These are phyloP conservation scores for Rhinoderma darwinii DNA, from an alignment of 2,113 vertebrate genomes.

Conservation along the genomic window DNA sequence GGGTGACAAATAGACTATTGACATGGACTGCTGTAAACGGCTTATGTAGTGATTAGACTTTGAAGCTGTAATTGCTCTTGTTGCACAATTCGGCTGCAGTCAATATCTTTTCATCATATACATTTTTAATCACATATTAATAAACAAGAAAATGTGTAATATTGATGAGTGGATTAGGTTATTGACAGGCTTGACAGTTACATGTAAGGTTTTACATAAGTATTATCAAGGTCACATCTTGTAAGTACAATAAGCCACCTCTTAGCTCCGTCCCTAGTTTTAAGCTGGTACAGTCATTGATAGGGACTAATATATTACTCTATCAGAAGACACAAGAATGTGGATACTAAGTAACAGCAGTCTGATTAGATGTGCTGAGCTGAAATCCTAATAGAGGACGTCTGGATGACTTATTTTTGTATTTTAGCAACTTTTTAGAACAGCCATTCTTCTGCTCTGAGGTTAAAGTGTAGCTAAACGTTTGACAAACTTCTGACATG, in stretches of 20 bases:
- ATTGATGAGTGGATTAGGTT: conserved; percentile 83
- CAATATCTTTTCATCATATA: conserved; percentile 85
- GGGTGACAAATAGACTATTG: conserved; percentile 74
- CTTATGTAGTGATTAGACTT: conserved; percentile 72
- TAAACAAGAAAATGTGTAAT: conserved; percentile 81
- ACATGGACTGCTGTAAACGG: conserved; percentile 67
- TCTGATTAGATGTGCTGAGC: background rate
- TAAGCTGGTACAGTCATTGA: conserved; percentile 25
- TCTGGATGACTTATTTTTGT: background rate
- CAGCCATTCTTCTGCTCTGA: background rate
- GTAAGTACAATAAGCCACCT: conserved; percentile 68
- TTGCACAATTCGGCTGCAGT: conserved; percentile 73
- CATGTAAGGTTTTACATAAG: conserved; percentile 71
- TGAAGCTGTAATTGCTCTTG: conserved; percentile 78
- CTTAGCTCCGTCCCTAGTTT: conserved; percentile 58
- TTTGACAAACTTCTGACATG: no score
- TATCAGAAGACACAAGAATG: background rate
- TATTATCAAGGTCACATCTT: conserved; percentile 78
- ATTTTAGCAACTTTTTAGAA: background rate
- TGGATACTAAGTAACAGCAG: background rate
- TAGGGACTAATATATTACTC: background rate
- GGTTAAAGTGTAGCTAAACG: no score
- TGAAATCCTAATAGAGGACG: background rate
- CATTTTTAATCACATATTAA: conserved; percentile 87
- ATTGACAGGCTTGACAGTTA: conserved; percentile 75